A percentile compares a stretch with the other conserved stretches of the same genome.
These are phyloP conservation scores for Chlamydotis undulata DNA, from an alignment of 2,113 vertebrate genomes.

Conservation along the genomic window DNA sequence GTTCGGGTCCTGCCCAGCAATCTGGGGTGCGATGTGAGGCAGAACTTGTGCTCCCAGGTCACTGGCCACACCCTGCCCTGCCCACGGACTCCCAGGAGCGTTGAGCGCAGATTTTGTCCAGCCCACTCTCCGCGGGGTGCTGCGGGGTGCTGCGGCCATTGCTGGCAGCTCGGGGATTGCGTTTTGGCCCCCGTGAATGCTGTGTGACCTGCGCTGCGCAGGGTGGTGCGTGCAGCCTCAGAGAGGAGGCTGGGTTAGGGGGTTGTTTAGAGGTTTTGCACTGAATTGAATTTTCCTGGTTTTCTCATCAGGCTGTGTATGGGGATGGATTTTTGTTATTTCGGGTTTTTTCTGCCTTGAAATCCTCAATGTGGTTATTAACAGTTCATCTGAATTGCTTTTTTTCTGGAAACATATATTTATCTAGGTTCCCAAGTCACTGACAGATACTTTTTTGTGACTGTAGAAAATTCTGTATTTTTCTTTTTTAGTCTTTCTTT, in stretches of 20 bases:
- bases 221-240: not conserved
- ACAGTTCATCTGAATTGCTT: not conserved
- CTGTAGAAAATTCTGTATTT: not conserved
- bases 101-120: too few relatives aligned
- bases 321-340: not conserved
- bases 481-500: not conserved
- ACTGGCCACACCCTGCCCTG: too few relatives aligned
- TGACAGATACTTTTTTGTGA: not conserved
- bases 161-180: not conserved
- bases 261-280: not conserved
- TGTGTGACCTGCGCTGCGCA: accelerated
- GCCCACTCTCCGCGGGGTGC: not conserved
- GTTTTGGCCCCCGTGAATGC: not conserved
- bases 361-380: not conserved
- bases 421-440: not conserved
- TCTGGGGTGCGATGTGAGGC: not conserved
- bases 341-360: not conserved
- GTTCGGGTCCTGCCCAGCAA: not conserved
- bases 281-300: not conserved
- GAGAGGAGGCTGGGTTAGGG: not conserved
- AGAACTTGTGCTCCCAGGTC: not conserved
- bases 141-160: not conserved
- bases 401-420: not conserved
- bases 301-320: not conserved
- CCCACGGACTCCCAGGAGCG: not conserved